phyloP scores from a whole-genome alignment of 2,797 vertebrate genomes.

The Ctenochaetus hawaiiensis region DNA sequence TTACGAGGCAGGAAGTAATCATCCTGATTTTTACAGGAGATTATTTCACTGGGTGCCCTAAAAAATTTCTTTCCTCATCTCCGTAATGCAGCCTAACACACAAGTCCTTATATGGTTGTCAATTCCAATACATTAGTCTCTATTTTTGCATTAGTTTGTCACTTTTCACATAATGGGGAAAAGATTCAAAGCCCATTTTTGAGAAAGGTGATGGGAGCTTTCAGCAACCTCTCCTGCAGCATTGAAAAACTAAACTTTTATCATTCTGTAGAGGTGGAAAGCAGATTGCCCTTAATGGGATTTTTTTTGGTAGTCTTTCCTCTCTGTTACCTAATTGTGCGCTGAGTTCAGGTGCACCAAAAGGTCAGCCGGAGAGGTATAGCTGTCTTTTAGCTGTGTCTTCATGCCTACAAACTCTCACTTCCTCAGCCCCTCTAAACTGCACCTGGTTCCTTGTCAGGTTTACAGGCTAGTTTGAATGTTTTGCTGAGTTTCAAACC shows the following conservation, averaged over 20 bases:
- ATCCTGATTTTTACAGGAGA: slow-evolving; percentile 60
- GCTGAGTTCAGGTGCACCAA: slow-evolving; percentile 56
- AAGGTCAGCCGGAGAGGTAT: slow-evolving; percentile 58
- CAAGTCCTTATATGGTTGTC: slow-evolving; percentile 23
- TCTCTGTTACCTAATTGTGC: slow-evolving; percentile 64
- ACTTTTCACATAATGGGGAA: slow-evolving; percentile 29
- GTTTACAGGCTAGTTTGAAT: slow-evolving; percentile 22
- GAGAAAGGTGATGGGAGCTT: slow-evolving; percentile 16
- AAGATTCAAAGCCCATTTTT: slow-evolving; percentile 2
- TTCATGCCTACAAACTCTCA: slow-evolving; percentile 18
- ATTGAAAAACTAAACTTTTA: slow-evolving; percentile 38
- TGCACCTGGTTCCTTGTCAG: slow-evolving; percentile 31
- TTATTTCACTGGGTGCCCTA: slow-evolving; percentile 54
- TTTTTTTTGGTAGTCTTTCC: slow-evolving; percentile 52
- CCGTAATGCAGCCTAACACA: slow-evolving; percentile 36
- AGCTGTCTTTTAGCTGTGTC: slow-evolving; percentile 28
- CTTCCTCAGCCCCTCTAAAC: background rate
- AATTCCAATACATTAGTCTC: slow-evolving; percentile 29
- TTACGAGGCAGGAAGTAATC: slow-evolving; percentile 36
- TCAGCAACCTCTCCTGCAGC: slow-evolving; percentile 19
- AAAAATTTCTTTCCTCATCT: slow-evolving; percentile 52
- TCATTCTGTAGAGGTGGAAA: slow-evolving; percentile 51
- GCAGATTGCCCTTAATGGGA: slow-evolving; percentile 45
- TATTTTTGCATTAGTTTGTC: slow-evolving; percentile 10
- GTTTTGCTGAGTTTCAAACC: slow-evolving; percentile 40